A percentile compares a stretch with the other conserved stretches of the same genome.
These are phyloP conservation scores for Mythimna pallens DNA, from an alignment of 2,888 invertebrate genomes.

Conservation along the genomic window DNA sequence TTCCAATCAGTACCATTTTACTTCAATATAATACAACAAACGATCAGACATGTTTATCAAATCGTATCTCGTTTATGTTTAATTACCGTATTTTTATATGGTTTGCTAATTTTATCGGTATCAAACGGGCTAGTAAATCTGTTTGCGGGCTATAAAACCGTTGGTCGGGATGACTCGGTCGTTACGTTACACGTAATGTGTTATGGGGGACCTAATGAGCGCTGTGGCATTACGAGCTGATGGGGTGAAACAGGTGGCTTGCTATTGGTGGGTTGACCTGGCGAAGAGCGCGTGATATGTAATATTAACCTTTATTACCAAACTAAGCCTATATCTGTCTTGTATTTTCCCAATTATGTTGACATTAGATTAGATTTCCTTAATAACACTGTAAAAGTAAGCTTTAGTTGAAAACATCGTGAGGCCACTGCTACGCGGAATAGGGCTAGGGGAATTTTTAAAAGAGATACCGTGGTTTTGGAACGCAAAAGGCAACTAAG, in stretches of 20 bases:
- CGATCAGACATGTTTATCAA: constrained; percentile 56
- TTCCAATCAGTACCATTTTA: constrained; percentile 39
- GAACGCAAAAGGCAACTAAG: too few species aligned
- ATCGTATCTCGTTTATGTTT: constrained; percentile 58
- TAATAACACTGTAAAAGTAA: too few species aligned
- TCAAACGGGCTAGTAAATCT: constrained; percentile 52
- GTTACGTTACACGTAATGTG: constrained; percentile 60
- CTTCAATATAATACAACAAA: constrained; percentile 43
- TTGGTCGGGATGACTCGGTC: constrained; percentile 53
- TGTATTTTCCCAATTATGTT: background rate
- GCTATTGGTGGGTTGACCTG: background rate
- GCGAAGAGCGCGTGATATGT: too few species aligned
- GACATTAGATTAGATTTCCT: too few species aligned
- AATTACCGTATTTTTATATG: constrained; percentile 64
- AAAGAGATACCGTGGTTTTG: too few species aligned
- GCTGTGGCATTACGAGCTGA: constrained; percentile 37
- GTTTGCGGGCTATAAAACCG: constrained; percentile 60
- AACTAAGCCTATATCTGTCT: background rate
- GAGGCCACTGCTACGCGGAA: too few species aligned
- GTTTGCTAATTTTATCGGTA: constrained; percentile 64
- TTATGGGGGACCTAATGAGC: constrained; percentile 51
- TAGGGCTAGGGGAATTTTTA: too few species aligned
- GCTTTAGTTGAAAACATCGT: too few species aligned
- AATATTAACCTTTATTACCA: too few species aligned
- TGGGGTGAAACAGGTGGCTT: constrained; percentile 24